Conservation (phyloP, 2,888 invertebrate species). For the Drosophila engyochracea region DNA sequence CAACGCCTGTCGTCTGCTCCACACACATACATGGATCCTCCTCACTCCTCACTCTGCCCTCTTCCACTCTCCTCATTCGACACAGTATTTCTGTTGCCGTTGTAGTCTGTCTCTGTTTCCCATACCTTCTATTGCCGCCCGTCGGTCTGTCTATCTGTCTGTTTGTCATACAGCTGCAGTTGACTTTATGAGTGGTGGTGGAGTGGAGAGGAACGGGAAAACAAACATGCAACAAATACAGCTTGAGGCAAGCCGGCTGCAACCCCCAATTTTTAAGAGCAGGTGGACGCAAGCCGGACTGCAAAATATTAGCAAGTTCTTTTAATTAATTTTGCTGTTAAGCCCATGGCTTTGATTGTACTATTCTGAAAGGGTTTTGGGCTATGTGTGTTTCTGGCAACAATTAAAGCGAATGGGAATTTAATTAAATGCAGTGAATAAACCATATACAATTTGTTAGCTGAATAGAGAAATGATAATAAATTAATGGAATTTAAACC, state of each 20-base stretch:
- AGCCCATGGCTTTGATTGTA: constrained; percentile 40
- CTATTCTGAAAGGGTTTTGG: constrained; percentile 1
- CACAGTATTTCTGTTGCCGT: constrained; percentile 14
- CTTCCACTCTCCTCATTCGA: not conserved
- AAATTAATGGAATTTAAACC: not conserved
- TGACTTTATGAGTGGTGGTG: constrained; percentile 44
- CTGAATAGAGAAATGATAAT: not conserved
- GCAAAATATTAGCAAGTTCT: constrained; percentile 53
- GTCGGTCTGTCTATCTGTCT: constrained; percentile 25
- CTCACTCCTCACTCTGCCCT: not conserved
- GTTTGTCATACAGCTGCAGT: constrained; percentile 69
- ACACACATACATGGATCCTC: constrained; percentile 8
- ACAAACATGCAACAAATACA: constrained; percentile 46
- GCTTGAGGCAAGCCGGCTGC: constrained; percentile 48
- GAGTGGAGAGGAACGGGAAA: not conserved
- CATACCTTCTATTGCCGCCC: not conserved
- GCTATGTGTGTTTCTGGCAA: constrained; percentile 7
- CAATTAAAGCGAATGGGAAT: constrained; percentile 6
- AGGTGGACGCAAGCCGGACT: not conserved
- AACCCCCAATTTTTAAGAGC: constrained; percentile 6
- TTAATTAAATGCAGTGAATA: constrained; percentile 7
- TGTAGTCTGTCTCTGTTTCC: constrained; percentile 21
- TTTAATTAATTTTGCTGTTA: constrained; percentile 64
- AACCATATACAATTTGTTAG: not conserved
- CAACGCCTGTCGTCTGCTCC: constrained; percentile 69